Base-by-base conservation (phyloP, 2,888 invertebrate genomes). In the Phengaris alcon region DNA sequence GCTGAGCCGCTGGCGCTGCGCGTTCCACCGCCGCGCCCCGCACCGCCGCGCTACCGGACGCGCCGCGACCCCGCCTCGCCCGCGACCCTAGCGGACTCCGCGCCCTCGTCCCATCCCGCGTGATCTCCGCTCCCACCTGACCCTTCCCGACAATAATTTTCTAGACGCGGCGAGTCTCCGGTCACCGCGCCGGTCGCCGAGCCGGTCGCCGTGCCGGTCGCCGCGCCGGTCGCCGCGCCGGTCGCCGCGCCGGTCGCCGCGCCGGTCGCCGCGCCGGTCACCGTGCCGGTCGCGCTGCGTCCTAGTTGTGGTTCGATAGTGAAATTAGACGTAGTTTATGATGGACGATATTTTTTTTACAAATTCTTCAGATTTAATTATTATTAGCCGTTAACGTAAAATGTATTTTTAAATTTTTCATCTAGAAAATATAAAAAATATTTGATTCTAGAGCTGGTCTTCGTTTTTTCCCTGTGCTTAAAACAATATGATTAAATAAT, bases 141-240 rank as follows among this genome's bases (percentile, higher is more conserved):
- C 77, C 76, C 74, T 77, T 77, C 78, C 82, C 82, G 90, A 90
- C 90, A 90, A 90, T 90, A 90, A 90, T 90, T 88, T 88, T 87
- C 51, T 51, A 15, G 70, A 22, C 51, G 70, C 51, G 52, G 54
- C 22, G n/a, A 10, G 15, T 6, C 51, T 52, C 52, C 51, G 68
- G n/a, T 1, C 22, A 22, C 22, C 22, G 22, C 1, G 59, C 57
- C 10, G 44, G 57, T 44, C 72, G 15, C 72, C 12, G 72, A 7
- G 15, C 15, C 52, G 54, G 22, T 22, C 22, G 22, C 22, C 22
- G 22, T 1, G 22, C 22, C 22, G 22, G 22, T 22, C 22, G 22
- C 22, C 22, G 22, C 0, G 22, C 22, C 22, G 22, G 51, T 15
- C 46, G 15, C 69, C 12, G 72, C 7, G 10, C 15, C 22, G 54